A percentile compares a stretch with the other conserved stretches of the same genome.
These are phyloP conservation scores for Oryzias javanicus DNA, from an alignment of 2,113 vertebrate genomes.

Conservation along the genomic window DNA sequence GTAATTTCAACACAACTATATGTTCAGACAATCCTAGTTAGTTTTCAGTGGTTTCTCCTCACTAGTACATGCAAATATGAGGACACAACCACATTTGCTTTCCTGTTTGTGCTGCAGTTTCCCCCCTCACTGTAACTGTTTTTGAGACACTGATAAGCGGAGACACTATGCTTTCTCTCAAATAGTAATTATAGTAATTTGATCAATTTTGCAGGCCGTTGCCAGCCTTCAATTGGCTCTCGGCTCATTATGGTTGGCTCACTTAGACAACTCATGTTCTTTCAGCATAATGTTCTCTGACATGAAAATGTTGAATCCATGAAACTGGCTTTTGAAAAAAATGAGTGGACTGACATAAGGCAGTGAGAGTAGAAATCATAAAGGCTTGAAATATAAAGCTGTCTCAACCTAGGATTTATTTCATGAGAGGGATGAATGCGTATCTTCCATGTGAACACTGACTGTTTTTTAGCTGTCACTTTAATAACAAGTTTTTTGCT, in stretches of 20 bases:
- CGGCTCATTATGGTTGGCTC: conserved; percentile 8
- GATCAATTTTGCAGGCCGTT: background rate
- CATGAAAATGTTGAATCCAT: background rate
- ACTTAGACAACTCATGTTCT: conserved; percentile 13
- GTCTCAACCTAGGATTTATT: too few relatives aligned
- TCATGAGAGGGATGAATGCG: too few relatives aligned
- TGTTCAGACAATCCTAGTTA: too few relatives aligned
- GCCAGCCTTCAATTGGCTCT: conserved; percentile 19
- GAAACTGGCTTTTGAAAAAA: background rate
- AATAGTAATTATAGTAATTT: conserved; percentile 14
- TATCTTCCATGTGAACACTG: too few relatives aligned
- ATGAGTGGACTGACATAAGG: background rate
- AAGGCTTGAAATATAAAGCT: too few relatives aligned
- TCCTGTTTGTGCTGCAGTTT: background rate
- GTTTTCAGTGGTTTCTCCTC: too few relatives aligned
- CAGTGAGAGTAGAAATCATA: too few relatives aligned
- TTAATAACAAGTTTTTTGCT: too few relatives aligned
- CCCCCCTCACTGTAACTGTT: background rate
- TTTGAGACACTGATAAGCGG: background rate
- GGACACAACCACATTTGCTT: too few relatives aligned
- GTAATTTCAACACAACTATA: too few relatives aligned
- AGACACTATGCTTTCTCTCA: background rate
- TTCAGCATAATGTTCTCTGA: background rate
- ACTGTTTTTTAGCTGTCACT: too few relatives aligned
- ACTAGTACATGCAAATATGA: too few relatives aligned